A percentile compares a stretch with the other conserved stretches of the same genome.
Evolutionary conservation across 2,888 invertebrate genomes (phyloP).

Genomic region (Lasius fuliginosus): DNA sequence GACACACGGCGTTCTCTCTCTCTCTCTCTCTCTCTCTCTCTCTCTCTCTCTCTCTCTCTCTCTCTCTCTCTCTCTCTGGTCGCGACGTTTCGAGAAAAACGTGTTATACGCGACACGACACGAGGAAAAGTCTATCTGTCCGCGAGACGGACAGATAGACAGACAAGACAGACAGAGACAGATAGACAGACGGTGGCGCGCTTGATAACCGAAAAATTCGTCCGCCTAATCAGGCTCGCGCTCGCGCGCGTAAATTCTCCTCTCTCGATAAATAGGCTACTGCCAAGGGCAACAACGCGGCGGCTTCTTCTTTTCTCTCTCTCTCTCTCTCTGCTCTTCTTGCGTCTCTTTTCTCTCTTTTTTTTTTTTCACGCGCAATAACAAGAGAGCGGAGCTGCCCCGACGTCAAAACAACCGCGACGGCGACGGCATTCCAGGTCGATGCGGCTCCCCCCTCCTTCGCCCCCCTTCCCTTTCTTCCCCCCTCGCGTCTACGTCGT

Average conservation of each 20-base stretch:
- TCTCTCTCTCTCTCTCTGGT: constrained; percentile 12
- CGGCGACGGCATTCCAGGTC: constrained; percentile 74
- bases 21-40: background rate
- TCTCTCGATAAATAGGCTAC: constrained; percentile 78
- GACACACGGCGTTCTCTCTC: constrained; percentile 38
- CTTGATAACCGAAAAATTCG: constrained; percentile 58
- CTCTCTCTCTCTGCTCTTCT: background rate
- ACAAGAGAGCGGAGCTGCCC: constrained; percentile 14
- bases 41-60: constrained; percentile 1
- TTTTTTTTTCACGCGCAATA: constrained; percentile 85
- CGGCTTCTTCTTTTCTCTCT: constrained; percentile 80
- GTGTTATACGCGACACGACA: constrained; percentile 35
- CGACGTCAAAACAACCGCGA: constrained; percentile 74
- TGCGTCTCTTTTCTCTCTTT: constrained; percentile 59
- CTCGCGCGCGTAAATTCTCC: constrained; percentile 56
- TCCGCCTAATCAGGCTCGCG: constrained; percentile 74
- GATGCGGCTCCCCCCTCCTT: constrained; percentile 69
- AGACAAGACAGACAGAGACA: too few species aligned
- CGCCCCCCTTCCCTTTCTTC: constrained; percentile 11
- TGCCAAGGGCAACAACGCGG: constrained; percentile 83
- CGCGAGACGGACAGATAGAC: constrained; percentile 42
- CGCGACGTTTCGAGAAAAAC: constrained; percentile 64
- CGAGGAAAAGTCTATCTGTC: background rate
- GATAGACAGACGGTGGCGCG: constrained; percentile 65
- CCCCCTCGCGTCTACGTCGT: too few species aligned